These are phyloP conservation scores for Oncorhynchus kisutch DNA, from an alignment of 2,113 vertebrate genomes.

Conservation along the genomic window DNA sequence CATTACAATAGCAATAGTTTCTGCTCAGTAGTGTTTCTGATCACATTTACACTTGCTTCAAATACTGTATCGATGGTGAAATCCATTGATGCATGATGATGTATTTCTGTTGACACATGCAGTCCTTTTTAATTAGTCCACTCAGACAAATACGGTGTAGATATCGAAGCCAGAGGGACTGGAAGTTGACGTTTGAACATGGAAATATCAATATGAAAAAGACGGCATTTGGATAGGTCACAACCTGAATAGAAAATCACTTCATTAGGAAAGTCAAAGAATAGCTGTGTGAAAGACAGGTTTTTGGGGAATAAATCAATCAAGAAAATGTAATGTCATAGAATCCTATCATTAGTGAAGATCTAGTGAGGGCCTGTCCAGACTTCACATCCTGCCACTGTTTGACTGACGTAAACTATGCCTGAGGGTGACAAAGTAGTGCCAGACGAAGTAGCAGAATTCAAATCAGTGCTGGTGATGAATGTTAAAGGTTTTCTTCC, in stretches of 20 bases:
- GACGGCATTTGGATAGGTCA: conserved; percentile 66
- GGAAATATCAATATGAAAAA: conserved; percentile 73
- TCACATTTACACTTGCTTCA: conserved; percentile 36
- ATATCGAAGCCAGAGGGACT: conserved; percentile 30
- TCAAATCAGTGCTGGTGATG: neutral
- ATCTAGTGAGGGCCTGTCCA: conserved; percentile 51
- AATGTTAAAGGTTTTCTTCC: conserved; percentile 2
- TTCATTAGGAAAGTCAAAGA: conserved; percentile 70
- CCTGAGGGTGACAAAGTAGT: conserved; percentile 45
- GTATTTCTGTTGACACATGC: conserved; percentile 48
- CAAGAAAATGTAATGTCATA: conserved; percentile 30
- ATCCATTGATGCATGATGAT: conserved; percentile 59
- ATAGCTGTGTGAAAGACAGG: conserved; percentile 28
- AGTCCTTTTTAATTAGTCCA: conserved; percentile 68
- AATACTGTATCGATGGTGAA: conserved; percentile 42
- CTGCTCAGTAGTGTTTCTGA: too few species aligned
- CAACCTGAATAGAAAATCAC: conserved; percentile 62
- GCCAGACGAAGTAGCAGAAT: conserved; percentile 18
- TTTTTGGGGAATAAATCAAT: conserved; percentile 38
- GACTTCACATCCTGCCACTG: conserved; percentile 27
- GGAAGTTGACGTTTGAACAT: conserved; percentile 63
- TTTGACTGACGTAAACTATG: conserved; percentile 54
- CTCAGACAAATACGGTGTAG: conserved; percentile 50
- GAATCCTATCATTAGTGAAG: conserved; percentile 56
- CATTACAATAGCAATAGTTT: neutral